phyloP scores from a whole-genome alignment of 2,113 vertebrate species.

The Crotophaga sulcirostris region DNA sequence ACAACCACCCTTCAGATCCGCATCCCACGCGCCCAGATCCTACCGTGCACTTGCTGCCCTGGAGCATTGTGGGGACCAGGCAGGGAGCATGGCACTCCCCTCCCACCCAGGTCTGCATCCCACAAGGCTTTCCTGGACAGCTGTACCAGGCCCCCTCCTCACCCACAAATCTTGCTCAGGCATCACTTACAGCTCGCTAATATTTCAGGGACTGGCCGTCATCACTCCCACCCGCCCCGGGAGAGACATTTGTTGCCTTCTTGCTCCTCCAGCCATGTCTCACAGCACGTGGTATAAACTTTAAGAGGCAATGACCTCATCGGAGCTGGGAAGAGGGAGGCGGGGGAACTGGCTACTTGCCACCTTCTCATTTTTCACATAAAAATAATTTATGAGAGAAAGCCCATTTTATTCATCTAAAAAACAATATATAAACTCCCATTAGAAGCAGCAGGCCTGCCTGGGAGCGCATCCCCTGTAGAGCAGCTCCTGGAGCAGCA shows the following conservation, averaged over 20 bases:
- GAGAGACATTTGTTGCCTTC: background rate
- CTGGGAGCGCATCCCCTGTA: background rate
- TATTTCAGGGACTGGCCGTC: background rate
- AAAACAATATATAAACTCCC: background rate
- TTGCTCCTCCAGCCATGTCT: conserved; percentile 33
- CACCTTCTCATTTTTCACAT: conserved; percentile 63
- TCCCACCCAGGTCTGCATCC: background rate
- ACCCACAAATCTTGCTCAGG: background rate
- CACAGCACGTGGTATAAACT: conserved; percentile 25
- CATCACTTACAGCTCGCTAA: background rate
- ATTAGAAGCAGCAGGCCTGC: background rate
- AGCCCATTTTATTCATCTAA: conserved; percentile 1
- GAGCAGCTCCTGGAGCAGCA: background rate
- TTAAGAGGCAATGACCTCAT: conserved; percentile 69
- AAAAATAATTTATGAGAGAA: conserved; percentile 35
- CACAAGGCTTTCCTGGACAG: accelerated
- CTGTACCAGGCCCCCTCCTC: background rate
- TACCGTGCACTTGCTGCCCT: background rate
- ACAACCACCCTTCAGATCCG: accelerated
- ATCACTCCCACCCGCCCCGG: background rate
- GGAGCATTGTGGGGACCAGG: accelerated
- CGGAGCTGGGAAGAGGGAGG: conserved; percentile 29
- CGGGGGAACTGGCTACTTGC: conserved; percentile 33
- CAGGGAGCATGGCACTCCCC: background rate
- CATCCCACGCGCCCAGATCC: accelerated